Base-by-base conservation (phyloP, 30 jellyfish, hydroid and myxozoan genomes). In the Hydractinia echinata region DNA sequence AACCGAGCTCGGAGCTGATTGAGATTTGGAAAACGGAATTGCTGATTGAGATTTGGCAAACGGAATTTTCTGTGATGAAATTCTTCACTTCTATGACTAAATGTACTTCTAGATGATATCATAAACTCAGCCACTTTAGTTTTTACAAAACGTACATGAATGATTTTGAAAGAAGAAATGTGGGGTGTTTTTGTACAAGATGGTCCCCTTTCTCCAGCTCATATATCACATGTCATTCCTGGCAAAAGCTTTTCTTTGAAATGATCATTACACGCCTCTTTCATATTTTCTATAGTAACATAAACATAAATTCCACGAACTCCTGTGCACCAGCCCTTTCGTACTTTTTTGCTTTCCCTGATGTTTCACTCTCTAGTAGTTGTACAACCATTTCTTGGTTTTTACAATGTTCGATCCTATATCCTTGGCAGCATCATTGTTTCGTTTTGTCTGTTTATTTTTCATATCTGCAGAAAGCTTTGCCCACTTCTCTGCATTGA, bases 171-270 rank as follows among this genome's bases (percentile, higher is more conserved):
- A 58, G 20, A 53, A 19, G 88, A 79, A 10, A 77, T 67, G 54
- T 84, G 88, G 66, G 58, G 68, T 4, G 39, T 69, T 61, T 72
- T 20, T 77, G 71, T 76, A 60, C 88, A 77, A 1, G 79, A 55
- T 10, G 94, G 94, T 4, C 84, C 89, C 7, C 88, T 61, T 62
- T 83, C 84, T 66, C 85, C 89, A 54, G 83, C 76, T 20, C 66
- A 30, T 51, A 82, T 67, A 44, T 82, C 85, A 52, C 84, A 69
- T n/a, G 83, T 61, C 62, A 69, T 72, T 61, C 61, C 55, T 81
- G 53, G 62, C 81, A 20, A 20, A 21, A 66, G 81, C 15, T 70
- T 48, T 13, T 66, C 68, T 51, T 79, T 53, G 83, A 79, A 79
- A 61, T 79, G 87, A 55, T 79, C 53, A 52, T 30, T 55, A 48